Evolutionary conservation across 1,140 invertebrate species (phyloP), one percentile per base, ranked within the genome.

Genomic region (Centruroides sculpturatus): DNA sequence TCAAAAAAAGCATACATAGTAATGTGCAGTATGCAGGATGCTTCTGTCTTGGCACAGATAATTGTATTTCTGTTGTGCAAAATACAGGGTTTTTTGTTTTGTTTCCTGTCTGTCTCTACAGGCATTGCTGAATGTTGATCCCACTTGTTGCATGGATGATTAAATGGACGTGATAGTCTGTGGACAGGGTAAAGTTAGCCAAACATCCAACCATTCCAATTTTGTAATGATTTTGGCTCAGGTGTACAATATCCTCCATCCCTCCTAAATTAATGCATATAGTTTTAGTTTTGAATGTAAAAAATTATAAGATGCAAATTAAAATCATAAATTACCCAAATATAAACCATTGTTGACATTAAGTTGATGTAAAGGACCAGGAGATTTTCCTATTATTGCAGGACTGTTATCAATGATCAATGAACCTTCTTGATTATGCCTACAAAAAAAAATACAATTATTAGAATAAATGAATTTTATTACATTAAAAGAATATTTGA

Each of bases 281-380:
- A 23, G 23, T 23, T 23, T 23, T 23, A 23, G 23, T 23, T 23
- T 23, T 23, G 23, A 1, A 23, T 23, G 23, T 23, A 23, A 23
- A 23, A 23, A 23, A 23, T 23, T 23, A 23, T 23, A 23, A 23
- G 61, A n/a, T 23, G 23, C 36, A 47, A 7, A 59, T 54, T 46
- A 23, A 61, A 80, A 79, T 41, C 41, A 41, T 41, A 41, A 41
- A 41, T 41, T 79, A 95, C 86, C 92, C 72, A 89, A 83, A 76
- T 85, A 89, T 61, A 92, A 78, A 61, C 84, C 84, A 59, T 83
- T 87, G 69, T 89, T 84, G 23, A 89, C 87, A 70, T 92, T 90
- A 13, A 92, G 77, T 71, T 90, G 86, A 66, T 83, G 84, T 55
- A 90, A 79, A 70, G 83, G 82, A 23, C 90, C 91, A 0, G 88